phyloP scores from a whole-genome alignment of 2,888 invertebrate genomes.

The Hyppa rectilinea region DNA sequence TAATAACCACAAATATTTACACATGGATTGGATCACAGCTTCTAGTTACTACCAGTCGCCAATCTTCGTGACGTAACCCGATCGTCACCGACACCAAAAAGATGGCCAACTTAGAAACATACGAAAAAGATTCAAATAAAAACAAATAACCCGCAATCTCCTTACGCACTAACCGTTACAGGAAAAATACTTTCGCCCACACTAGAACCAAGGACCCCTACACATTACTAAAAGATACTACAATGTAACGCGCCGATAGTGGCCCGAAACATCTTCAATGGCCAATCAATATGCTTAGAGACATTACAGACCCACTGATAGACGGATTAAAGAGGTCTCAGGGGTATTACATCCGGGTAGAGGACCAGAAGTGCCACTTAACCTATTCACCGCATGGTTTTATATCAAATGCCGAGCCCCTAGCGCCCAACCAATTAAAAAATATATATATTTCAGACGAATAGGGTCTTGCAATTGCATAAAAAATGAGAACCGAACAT shows the following conservation, averaged over 20 bases:
- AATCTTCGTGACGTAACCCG: not conserved
- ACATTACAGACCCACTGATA: constrained; percentile 48
- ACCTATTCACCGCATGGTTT: too few species aligned
- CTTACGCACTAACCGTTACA: not conserved
- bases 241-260: constrained; percentile 5
- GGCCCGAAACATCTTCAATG: constrained; percentile 43
- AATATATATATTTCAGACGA: too few species aligned
- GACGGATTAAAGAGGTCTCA: constrained; percentile 57
- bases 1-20: too few species aligned
- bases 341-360: constrained; percentile 16
- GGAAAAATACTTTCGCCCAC: not conserved
- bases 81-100: not conserved
- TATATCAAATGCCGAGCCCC: too few species aligned
- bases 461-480: too few species aligned
- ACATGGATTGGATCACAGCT: not conserved
- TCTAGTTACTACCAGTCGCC: not conserved
- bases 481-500: too few species aligned
- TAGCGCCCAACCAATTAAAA: too few species aligned
- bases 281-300: constrained; percentile 59
- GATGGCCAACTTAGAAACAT: not conserved
- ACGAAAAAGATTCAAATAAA: not conserved
- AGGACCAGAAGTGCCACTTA: constrained; percentile 25
- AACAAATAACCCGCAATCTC: not conserved
- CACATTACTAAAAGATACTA: constrained; percentile 18
- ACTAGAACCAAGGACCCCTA: not conserved